A percentile compares a stretch with the other conserved stretches of the same genome.
These are phyloP conservation scores for Amorpha juglandis DNA, from an alignment of 2,888 invertebrate genomes.

Conservation along the genomic window DNA sequence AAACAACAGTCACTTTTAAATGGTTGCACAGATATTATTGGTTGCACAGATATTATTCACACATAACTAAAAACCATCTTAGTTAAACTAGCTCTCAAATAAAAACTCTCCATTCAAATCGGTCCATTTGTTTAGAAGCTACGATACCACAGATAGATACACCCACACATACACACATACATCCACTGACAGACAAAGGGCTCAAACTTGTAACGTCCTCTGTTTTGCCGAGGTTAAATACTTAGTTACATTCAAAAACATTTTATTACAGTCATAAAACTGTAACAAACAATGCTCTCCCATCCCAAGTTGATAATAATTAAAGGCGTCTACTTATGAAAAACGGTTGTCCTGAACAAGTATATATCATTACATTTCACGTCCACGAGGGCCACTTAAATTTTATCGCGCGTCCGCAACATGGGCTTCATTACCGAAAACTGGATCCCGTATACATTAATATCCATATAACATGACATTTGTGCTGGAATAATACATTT, in stretches of 20 bases:
- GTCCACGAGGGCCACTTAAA: conserved; percentile 54
- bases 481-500: conserved; percentile 19
- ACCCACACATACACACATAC: too few species aligned
- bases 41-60: too few species aligned
- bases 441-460: conserved; percentile 45
- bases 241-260: conserved; percentile 1
- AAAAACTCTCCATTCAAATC: too few species aligned
- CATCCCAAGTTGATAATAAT: conserved; percentile 26
- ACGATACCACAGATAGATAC: too few species aligned
- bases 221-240: neutral
- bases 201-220: too few species aligned
- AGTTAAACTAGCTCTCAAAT: too few species aligned
- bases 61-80: too few species aligned
- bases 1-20: too few species aligned
- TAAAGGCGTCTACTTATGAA: conserved; percentile 13
- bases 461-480: conserved; percentile 38
- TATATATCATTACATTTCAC: conserved; percentile 41
- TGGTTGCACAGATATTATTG: too few species aligned
- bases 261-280: conserved; percentile 10
- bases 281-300: neutral
- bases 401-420: conserved; percentile 55
- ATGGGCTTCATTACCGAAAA: conserved; percentile 56
- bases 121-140: too few species aligned
- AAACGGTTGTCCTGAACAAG: conserved; percentile 23
- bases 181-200: too few species aligned